phyloP scores from a whole-genome alignment of 2,113 vertebrate genomes.

The Rafetus swinhoei region DNA sequence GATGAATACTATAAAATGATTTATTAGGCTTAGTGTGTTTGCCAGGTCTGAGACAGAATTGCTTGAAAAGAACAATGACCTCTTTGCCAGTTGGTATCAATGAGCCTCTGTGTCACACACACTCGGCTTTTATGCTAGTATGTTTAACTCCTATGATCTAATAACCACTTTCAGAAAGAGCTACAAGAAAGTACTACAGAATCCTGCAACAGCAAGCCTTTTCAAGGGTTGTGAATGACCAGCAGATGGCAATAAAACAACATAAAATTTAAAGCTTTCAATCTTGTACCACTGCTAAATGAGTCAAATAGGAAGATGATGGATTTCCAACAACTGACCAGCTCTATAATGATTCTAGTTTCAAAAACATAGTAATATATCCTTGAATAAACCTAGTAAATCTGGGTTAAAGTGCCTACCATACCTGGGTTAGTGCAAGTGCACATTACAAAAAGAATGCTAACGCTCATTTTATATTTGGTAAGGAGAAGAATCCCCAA shows the following conservation, averaged over 20 bases:
- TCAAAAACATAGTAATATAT: neutral
- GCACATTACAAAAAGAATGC: neutral
- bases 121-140: neutral
- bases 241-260: constrained; percentile 63
- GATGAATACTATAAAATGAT: neutral
- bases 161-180: neutral
- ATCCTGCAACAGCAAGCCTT: neutral
- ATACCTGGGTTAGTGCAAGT: neutral
- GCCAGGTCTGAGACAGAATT: neutral
- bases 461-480: neutral
- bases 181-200: neutral
- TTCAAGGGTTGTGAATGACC: neutral
- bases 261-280: neutral
- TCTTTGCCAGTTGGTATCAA: neutral
- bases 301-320: neutral
- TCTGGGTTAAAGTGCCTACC: neutral
- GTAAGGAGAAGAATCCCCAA: neutral
- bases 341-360: neutral
- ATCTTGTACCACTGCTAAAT: neutral
- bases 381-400: neutral
- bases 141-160: neutral
- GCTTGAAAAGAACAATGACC: neutral
- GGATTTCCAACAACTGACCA: neutral
- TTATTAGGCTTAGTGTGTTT: neutral
- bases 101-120: neutral